Evolutionary conservation across 2,888 invertebrate species (phyloP).

Genomic region (Drosophila greeni): DNA sequence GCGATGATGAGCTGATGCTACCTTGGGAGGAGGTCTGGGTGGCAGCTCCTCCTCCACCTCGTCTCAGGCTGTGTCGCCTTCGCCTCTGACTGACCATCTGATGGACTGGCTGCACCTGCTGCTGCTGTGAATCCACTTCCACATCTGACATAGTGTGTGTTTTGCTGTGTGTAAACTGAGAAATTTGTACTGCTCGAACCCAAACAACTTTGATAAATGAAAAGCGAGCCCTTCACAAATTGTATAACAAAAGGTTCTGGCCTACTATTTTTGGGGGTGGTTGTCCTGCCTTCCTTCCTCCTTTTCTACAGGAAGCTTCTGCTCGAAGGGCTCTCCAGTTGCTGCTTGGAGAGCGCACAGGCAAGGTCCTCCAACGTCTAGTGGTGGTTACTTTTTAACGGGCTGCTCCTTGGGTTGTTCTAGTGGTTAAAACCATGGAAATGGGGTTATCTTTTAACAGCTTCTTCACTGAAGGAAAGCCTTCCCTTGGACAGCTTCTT

Average conservation of each 20-base stretch:
- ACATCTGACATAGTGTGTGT: slow-evolving; percentile 52
- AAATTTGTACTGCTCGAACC: slow-evolving; percentile 24
- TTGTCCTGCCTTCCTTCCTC: no score
- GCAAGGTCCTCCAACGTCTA: slow-evolving; percentile 2
- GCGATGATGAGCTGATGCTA: slow-evolving; percentile 11
- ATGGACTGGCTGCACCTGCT: slow-evolving; percentile 3
- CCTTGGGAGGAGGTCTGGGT: slow-evolving; percentile 11
- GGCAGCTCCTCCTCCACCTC: slow-evolving; percentile 9
- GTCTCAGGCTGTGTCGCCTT: slow-evolving; percentile 32
- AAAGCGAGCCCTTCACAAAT: slow-evolving; percentile 12
- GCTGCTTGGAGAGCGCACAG: slow-evolving; percentile 13
- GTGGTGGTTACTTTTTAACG: slow-evolving; percentile 13
- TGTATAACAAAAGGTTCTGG: slow-evolving; percentile 2
- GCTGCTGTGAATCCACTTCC: slow-evolving; percentile 45
- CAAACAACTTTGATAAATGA: slow-evolving; percentile 14
- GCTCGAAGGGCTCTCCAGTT: slow-evolving; percentile 9
- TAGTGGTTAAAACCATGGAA: slow-evolving; percentile 7
- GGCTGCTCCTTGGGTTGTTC: neutral
- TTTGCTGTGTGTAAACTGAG: slow-evolving; percentile 5
- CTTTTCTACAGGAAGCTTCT: neutral
- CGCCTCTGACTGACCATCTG: slow-evolving; percentile 29
- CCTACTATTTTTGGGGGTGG: slow-evolving; percentile 20
- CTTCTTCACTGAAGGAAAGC: neutral
- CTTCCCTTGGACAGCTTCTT: neutral
- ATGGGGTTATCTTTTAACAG: neutral